A percentile compares a stretch with the other conserved stretches of the same genome.
phyloP scores from a whole-genome alignment of 2,888 invertebrate species.

The Athrips mouffetella region DNA sequence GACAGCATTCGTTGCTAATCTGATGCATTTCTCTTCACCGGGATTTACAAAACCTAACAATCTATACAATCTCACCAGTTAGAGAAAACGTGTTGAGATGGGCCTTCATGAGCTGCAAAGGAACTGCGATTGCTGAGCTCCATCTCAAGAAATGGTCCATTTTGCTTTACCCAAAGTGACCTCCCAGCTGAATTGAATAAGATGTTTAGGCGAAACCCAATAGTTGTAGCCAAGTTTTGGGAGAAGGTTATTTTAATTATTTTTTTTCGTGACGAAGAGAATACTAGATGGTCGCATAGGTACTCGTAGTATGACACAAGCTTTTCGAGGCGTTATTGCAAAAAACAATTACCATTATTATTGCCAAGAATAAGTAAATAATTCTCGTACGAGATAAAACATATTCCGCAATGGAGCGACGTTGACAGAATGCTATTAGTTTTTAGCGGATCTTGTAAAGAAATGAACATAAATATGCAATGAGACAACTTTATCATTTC shows the following conservation, averaged over 20 bases:
- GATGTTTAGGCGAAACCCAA: too few species aligned
- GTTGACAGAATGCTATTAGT: constrained; percentile 5
- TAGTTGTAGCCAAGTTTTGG: too few species aligned
- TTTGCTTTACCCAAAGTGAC: too few species aligned
- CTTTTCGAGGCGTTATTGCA: too few species aligned
- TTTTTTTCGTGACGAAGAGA: too few species aligned
- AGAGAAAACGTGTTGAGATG: background rate
- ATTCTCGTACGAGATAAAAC: constrained; percentile 1
- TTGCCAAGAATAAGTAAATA: constrained; percentile 1
- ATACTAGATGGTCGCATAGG: too few species aligned
- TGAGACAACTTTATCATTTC: constrained; percentile 9
- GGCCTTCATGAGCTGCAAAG: too few species aligned
- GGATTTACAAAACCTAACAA: background rate
- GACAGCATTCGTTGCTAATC: constrained; percentile 18
- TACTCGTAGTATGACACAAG: too few species aligned
- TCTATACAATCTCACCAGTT: background rate
- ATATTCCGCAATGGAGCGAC: constrained; percentile 3
- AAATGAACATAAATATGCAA: constrained; percentile 4
- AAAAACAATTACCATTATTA: constrained; percentile 4
- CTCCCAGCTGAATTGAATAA: too few species aligned
- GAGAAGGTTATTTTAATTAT: too few species aligned
- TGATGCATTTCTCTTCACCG: constrained; percentile 1
- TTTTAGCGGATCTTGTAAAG: background rate
- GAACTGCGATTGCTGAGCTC: too few species aligned
- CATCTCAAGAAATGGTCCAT: too few species aligned